Evolutionary conservation across 2,797 vertebrate species (phyloP).

Genomic region (Numenius phaeopus): DNA sequence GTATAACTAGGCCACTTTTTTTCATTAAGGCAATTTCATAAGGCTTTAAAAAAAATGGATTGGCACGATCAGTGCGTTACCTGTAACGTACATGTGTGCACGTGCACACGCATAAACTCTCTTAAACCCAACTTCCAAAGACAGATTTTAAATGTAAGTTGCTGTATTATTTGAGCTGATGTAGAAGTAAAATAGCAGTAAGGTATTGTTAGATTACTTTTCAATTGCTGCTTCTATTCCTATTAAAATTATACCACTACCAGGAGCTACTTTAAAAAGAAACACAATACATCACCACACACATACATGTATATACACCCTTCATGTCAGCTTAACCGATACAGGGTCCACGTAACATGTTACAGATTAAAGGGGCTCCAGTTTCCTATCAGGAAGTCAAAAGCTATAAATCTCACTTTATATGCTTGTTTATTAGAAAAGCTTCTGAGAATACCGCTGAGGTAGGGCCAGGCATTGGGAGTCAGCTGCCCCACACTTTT

Average conservation of each 20-base stretch:
- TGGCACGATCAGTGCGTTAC: not conserved
- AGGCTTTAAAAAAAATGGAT: not conserved
- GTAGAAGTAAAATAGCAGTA: not conserved
- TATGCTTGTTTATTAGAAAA: slow-evolving; percentile 59
- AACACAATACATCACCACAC: not conserved
- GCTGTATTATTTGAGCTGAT: not conserved
- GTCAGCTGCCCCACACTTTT: not conserved
- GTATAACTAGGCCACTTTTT: not conserved
- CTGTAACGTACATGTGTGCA: not conserved
- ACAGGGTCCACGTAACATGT: not conserved
- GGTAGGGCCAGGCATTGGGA: not conserved
- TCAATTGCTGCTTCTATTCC: not conserved
- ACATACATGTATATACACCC: not conserved
- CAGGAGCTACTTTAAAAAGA: not conserved
- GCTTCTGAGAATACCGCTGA: slow-evolving; percentile 35
- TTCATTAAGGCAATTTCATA: not conserved
- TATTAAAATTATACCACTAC: not conserved
- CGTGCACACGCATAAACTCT: not conserved
- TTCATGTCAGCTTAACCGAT: not conserved
- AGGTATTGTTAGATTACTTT: not conserved
- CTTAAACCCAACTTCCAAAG: not conserved
- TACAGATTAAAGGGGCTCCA: slow-evolving; percentile 59
- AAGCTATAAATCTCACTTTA: slow-evolving; percentile 69
- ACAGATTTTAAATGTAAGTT: not conserved
- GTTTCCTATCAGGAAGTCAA: slow-evolving; percentile 68